These are phyloP conservation scores for Oeneis ivallda DNA, from an alignment of 2,888 invertebrate species.

Conservation along the genomic window DNA sequence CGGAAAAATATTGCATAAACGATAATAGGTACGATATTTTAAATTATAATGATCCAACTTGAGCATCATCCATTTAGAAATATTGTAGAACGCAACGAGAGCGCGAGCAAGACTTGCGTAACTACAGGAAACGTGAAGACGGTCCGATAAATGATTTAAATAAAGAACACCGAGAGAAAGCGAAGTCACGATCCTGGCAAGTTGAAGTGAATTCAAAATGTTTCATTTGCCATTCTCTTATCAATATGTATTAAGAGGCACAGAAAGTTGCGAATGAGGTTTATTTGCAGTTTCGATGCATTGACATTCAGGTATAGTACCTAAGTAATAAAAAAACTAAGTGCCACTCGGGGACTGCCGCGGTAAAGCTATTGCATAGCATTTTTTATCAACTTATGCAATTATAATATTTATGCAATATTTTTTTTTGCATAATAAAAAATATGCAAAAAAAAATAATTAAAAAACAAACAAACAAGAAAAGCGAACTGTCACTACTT, in stretches of 20 bases:
- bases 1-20: not conserved
- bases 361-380: too few relatives aligned
- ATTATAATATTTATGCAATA: too few relatives aligned
- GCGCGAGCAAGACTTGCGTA: constrained; percentile 20
- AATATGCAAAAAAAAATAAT: too few relatives aligned
- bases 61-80: constrained; percentile 29
- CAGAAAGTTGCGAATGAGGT: constrained; percentile 15
- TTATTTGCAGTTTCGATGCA: too few relatives aligned
- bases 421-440: too few relatives aligned
- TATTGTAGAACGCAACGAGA: constrained; percentile 25
- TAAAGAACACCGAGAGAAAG: constrained; percentile 31
- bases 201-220: constrained; percentile 28
- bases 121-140: constrained; percentile 16
- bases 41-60: not conserved
- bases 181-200: constrained; percentile 31
- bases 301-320: too few relatives aligned
- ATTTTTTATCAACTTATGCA: too few relatives aligned
- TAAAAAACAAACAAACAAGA: too few relatives aligned
- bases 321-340: too few relatives aligned
- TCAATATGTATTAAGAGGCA: constrained; percentile 23
- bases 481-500: too few relatives aligned
- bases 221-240: constrained; percentile 28
- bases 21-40: too few relatives aligned
- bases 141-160: constrained; percentile 14
- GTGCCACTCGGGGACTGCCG: too few relatives aligned